phyloP scores from a whole-genome alignment of 2,797 vertebrate species.

The Falco novaeseelandiae region DNA sequence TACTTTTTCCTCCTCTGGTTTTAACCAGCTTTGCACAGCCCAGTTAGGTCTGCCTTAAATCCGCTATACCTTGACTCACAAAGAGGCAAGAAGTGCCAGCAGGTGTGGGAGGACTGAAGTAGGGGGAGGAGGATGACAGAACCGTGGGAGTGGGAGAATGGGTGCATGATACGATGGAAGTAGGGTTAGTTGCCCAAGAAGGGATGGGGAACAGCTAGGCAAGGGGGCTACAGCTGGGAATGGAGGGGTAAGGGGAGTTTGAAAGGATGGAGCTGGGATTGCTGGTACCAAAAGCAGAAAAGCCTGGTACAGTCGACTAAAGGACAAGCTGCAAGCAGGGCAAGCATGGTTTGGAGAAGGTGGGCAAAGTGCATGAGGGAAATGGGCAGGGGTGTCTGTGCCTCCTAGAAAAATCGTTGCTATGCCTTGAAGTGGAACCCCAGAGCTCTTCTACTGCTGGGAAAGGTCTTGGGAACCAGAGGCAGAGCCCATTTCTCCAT shows the following conservation, averaged over 20 bases:
- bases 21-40: not conserved
- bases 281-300: not conserved
- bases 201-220: not conserved
- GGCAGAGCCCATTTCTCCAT: not conserved
- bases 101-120: not conserved
- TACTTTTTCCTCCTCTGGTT: not conserved
- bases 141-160: not conserved
- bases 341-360: not conserved
- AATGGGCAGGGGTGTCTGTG: not conserved
- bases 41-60: not conserved
- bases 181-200: not conserved
- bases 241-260: not conserved
- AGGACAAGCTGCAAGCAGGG: not conserved
- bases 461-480: not conserved
- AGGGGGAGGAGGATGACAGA: not conserved
- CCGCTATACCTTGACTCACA: not conserved
- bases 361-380: not conserved
- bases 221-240: not conserved
- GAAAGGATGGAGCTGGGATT: not conserved
- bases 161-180: not conserved
- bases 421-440: not conserved
- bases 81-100: not conserved
- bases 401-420: not conserved
- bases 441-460: not conserved
- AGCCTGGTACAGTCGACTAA: not conserved